phyloP scores from a whole-genome alignment of 2,113 vertebrate species.

The Gallinago media region DNA sequence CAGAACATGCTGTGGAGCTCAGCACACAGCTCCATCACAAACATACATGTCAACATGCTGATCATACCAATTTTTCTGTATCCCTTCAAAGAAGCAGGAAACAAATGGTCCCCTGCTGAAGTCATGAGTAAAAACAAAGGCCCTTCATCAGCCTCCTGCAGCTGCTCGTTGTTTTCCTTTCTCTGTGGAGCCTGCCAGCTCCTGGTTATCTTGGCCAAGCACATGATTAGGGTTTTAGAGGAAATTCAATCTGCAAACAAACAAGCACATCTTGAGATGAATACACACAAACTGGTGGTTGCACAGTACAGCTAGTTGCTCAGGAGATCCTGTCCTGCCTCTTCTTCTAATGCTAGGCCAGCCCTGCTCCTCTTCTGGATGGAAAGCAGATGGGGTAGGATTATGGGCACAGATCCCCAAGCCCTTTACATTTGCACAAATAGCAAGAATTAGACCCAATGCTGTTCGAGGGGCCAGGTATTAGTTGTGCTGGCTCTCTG shows the following conservation, averaged over 20 bases:
- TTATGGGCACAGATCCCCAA: background rate
- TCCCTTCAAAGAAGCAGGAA: background rate
- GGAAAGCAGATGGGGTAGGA: background rate
- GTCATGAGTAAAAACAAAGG: slow-evolving; percentile 53
- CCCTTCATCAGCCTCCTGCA: slow-evolving; percentile 63
- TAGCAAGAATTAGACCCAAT: background rate
- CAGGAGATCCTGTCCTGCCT: background rate
- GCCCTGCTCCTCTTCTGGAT: background rate
- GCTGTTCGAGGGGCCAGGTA: accelerated
- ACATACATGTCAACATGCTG: background rate
- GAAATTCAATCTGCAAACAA: slow-evolving; percentile 47
- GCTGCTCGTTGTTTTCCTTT: slow-evolving; percentile 60
- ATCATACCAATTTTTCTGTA: background rate
- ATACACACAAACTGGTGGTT: background rate
- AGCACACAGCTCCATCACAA: background rate
- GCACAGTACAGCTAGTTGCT: background rate
- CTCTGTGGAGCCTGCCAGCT: slow-evolving; percentile 26
- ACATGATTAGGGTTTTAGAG: slow-evolving; percentile 39
- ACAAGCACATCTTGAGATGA: slow-evolving; percentile 13
- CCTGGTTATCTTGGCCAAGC: slow-evolving; percentile 45
- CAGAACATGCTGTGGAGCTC: background rate
- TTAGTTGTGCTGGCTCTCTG: background rate
- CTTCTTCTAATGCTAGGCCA: background rate
- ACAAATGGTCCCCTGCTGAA: slow-evolving; percentile 34
- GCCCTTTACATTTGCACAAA: background rate